phyloP scores from a whole-genome alignment of 2,113 vertebrate genomes.

The Anguilla japonica region DNA sequence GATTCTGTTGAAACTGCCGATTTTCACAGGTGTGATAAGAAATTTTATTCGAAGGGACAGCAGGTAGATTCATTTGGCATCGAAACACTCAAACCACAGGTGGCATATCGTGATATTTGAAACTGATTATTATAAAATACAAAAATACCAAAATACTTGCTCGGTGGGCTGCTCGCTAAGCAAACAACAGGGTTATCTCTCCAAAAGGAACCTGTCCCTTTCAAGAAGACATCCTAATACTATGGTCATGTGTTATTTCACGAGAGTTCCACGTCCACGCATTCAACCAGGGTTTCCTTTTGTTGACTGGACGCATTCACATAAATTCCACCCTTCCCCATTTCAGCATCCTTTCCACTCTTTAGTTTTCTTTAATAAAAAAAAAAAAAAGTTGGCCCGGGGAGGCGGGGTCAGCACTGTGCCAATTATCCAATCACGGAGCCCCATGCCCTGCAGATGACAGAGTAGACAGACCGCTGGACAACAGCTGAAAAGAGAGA shows the following conservation, averaged over 20 bases:
- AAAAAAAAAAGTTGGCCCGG: not conserved
- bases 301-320: not conserved
- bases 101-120: not conserved
- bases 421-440: not conserved
- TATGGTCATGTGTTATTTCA: not conserved
- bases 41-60: not conserved
- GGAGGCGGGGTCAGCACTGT: not conserved
- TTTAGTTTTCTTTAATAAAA: not conserved
- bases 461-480: not conserved
- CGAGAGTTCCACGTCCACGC: not conserved
- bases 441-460: not conserved
- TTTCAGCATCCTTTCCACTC: not conserved
- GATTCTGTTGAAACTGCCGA: not conserved
- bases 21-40: not conserved
- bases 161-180: not conserved
- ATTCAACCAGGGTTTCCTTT: not conserved
- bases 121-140: not conserved
- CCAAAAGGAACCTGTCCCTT: slow-evolving; percentile 18
- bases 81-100: not conserved
- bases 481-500: not conserved
- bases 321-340: not conserved
- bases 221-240: slow-evolving; percentile 17
- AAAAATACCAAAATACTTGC: not conserved
- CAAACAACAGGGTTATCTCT: not conserved
- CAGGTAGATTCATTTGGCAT: not conserved